Percentiles rank a stretch among this genome's conserved stretches.
These are phyloP conservation scores for Tychaedon coryphoeus DNA, from an alignment of 2,113 vertebrate genomes.

Conservation along the genomic window DNA sequence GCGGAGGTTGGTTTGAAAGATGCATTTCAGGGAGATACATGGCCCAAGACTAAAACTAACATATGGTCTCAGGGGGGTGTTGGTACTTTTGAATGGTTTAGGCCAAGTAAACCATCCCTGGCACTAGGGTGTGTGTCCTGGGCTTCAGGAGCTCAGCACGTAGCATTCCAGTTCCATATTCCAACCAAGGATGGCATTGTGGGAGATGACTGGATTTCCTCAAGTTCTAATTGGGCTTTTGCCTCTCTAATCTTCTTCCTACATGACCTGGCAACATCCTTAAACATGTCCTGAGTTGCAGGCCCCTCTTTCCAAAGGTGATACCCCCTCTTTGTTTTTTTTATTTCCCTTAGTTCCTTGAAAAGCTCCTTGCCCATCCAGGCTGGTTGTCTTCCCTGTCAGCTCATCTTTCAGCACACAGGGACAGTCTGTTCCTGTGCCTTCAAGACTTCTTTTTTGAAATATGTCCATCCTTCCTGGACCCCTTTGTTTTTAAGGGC, in stretches of 20 bases:
- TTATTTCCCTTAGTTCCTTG: not conserved
- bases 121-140: not conserved
- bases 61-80: accelerated
- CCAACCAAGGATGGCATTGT: not conserved
- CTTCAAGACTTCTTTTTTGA: not conserved
- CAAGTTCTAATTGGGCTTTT: not conserved
- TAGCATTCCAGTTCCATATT: not conserved
- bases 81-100: not conserved
- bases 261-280: not conserved
- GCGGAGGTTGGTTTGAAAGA: conserved; percentile 67
- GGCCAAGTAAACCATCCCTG: not conserved
- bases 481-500: not conserved
- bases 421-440: not conserved
- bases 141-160: not conserved
- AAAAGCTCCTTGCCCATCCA: not conserved
- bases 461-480: not conserved
- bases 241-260: not conserved
- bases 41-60: not conserved
- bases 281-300: not conserved
- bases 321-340: not conserved
- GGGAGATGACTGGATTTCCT: not conserved
- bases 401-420: not conserved
- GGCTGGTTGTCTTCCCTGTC: not conserved
- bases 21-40: not conserved
- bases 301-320: not conserved